Evolutionary conservation across 1,140 invertebrate species (phyloP).

Genomic region (Lepidurus arcticus): DNA sequence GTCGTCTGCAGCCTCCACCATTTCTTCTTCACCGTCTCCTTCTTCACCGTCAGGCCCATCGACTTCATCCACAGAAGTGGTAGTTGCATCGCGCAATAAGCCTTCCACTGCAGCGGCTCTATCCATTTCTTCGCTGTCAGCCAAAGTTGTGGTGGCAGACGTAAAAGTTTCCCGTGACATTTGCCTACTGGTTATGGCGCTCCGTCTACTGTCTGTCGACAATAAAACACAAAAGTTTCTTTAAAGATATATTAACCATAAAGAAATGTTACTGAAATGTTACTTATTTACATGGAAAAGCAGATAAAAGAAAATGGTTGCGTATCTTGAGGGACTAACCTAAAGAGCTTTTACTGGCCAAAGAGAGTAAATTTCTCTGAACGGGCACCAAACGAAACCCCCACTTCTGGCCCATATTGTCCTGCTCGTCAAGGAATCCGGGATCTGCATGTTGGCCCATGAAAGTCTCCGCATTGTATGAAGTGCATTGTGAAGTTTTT

Average conservation of each 20-base stretch:
- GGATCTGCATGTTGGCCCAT: not conserved
- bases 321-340: not conserved
- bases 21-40: conserved; percentile 18
- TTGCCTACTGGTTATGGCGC: conserved; percentile 3
- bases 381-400: not conserved
- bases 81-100: not conserved
- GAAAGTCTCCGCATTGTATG: not conserved
- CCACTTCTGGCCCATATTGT: not conserved
- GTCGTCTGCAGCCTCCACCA: not conserved
- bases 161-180: conserved; percentile 21
- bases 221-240: not conserved
- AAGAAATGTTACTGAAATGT: too few species aligned
- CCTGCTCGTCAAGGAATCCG: not conserved
- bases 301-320: not conserved
- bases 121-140: not conserved
- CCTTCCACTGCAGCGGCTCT: not conserved
- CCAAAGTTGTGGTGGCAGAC: not conserved
- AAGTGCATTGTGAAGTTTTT: not conserved
- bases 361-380: conserved; percentile 4
- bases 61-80: conserved; percentile 5
- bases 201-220: not conserved
- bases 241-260: too few species aligned
- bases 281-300: not conserved
- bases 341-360: not conserved
- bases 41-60: conserved; percentile 13